phyloP scores from a whole-genome alignment of 2,888 invertebrate species.

The Thymelicus acteon region DNA sequence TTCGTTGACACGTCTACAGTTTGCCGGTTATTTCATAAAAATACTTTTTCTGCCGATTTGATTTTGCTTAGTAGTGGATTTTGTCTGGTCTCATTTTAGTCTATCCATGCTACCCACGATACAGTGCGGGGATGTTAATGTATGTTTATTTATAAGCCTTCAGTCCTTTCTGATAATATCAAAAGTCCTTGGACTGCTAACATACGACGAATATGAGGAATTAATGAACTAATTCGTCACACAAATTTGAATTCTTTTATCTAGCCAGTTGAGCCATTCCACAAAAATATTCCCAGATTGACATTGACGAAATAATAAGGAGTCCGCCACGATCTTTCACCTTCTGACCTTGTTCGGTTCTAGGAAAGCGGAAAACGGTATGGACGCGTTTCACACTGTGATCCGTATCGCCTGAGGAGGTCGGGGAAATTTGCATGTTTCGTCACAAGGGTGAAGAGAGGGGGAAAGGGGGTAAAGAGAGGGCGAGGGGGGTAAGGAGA shows the following conservation, averaged over 20 bases:
- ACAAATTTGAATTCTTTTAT: neutral
- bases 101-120: too few species aligned
- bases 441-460: conserved; percentile 58
- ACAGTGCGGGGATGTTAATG: too few species aligned
- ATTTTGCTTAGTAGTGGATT: too few species aligned
- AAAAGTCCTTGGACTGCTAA: too few species aligned
- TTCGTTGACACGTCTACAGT: too few species aligned
- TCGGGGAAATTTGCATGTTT: conserved; percentile 74
- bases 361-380: conserved; percentile 53
- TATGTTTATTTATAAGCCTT: too few species aligned
- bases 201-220: too few species aligned
- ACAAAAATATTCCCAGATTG: conserved; percentile 20
- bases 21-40: too few species aligned
- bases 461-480: conserved; percentile 35
- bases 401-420: conserved; percentile 61
- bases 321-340: conserved; percentile 43
- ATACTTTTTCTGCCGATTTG: too few species aligned
- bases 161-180: too few species aligned
- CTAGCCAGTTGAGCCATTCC: conserved; percentile 4
- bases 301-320: conserved; percentile 31
- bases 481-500: conserved; percentile 25
- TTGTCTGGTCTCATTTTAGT: too few species aligned
- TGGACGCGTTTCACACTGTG: conserved; percentile 63
- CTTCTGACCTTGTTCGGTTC: conserved; percentile 59
- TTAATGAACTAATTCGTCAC: too few species aligned